phyloP scores from a whole-genome alignment of 37 sponge, comb jelly and placozoan genomes.

The Cladorhizidae sp. region DNA sequence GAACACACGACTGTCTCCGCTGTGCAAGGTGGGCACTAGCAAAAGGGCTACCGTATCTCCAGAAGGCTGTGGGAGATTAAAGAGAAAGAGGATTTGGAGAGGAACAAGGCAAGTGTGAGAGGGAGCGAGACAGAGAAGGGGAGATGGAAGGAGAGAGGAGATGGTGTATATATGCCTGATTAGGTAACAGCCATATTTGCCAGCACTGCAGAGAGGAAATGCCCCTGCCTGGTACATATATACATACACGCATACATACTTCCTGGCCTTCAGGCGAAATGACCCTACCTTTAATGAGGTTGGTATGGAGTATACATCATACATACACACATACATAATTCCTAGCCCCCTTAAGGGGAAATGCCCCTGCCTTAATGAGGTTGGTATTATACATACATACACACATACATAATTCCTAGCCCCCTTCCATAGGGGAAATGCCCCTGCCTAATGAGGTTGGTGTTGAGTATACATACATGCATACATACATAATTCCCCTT shows the following conservation, averaged over 20 bases:
- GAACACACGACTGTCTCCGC: slow-evolving; percentile 62
- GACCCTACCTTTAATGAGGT: too few species aligned
- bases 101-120: too few species aligned
- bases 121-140: too few species aligned
- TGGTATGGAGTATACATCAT: background rate
- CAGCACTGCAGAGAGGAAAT: background rate
- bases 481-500: too few species aligned
- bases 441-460: too few species aligned
- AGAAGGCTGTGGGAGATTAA: too few species aligned
- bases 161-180: background rate
- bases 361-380: slow-evolving; percentile 52
- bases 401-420: background rate
- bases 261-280: too few species aligned
- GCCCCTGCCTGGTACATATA: too few species aligned
- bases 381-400: background rate
- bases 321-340: slow-evolving; percentile 76
- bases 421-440: background rate
- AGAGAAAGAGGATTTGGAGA: too few species aligned
- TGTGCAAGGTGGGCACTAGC: slow-evolving; percentile 69
- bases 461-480: too few species aligned
- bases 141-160: too few species aligned
- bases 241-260: too few species aligned
- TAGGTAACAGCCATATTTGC: background rate
- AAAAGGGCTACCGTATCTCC: slow-evolving; percentile 69
- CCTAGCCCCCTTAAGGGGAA: slow-evolving; percentile 68